These are phyloP conservation scores for Callionymus lyra DNA, from an alignment of 2,113 vertebrate genomes.

Conservation along the genomic window DNA sequence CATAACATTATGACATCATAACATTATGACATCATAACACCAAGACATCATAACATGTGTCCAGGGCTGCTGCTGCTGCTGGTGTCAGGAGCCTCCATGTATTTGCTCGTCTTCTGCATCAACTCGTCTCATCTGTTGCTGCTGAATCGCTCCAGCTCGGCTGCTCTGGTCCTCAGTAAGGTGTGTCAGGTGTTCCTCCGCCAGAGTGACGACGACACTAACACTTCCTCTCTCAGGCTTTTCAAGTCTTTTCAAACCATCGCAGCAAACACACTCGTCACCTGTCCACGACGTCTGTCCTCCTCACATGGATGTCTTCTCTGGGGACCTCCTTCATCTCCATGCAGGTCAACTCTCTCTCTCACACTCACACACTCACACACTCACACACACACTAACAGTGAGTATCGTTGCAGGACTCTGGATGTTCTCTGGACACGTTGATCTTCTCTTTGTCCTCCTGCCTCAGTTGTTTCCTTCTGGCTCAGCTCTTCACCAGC, in stretches of 20 bases:
- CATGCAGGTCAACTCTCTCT: slow-evolving; percentile 72
- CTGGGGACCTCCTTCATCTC: slow-evolving; percentile 65
- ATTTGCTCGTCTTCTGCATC: slow-evolving; percentile 56
- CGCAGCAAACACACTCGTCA: slow-evolving; percentile 69
- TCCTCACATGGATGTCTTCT: slow-evolving; percentile 66
- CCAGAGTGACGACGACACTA: too few relatives aligned
- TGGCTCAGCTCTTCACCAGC: slow-evolving; percentile 62
- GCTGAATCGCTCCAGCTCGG: slow-evolving; percentile 61
- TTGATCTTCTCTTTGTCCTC: slow-evolving; percentile 61
- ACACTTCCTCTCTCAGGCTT: too few relatives aligned
- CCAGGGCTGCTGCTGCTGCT: slow-evolving; percentile 48
- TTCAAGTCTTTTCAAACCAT: slow-evolving; percentile 70
- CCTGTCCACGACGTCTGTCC: slow-evolving; percentile 67
- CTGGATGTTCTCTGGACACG: slow-evolving; percentile 52
- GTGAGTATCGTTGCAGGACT: slow-evolving; percentile 53
- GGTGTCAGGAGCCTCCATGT: slow-evolving; percentile 41
- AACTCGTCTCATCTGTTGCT: slow-evolving; percentile 51
- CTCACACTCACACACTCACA: rapidly evolving
- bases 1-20: too few relatives aligned
- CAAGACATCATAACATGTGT: background rate
- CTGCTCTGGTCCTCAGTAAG: slow-evolving; percentile 64
- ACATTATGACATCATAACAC: too few relatives aligned
- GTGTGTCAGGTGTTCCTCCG: too few relatives aligned
- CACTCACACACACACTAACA: background rate
- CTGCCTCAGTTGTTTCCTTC: slow-evolving; percentile 66